Evolutionary conservation across 92 coral and sea anemone genomes (phyloP).

Genomic region (Phymanthus crucifer): DNA sequence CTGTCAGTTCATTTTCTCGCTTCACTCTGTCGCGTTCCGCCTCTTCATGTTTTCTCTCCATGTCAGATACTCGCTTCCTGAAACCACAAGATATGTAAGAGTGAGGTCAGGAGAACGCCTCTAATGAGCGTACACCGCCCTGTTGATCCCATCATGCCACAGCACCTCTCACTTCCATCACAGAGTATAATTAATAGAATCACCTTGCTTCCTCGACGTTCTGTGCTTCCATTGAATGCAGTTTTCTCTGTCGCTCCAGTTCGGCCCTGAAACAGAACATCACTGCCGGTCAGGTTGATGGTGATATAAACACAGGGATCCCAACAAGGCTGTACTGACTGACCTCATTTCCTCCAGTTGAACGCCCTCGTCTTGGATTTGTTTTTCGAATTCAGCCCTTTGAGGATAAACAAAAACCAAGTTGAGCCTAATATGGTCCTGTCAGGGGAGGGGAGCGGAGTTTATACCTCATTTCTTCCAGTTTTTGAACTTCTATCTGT

Average conservation of each 20-base stretch:
- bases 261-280: conserved; percentile 63
- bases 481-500: conserved; percentile 76
- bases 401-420: not conserved
- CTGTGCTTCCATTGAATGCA: conserved; percentile 88
- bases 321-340: not conserved
- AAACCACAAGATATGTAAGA: too few species aligned
- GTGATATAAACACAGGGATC: not conserved
- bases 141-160: too few species aligned
- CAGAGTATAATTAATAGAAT: not conserved
- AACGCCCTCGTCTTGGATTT: conserved; percentile 90
- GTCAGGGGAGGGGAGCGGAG: not conserved
- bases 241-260: conserved; percentile 88
- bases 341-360: conserved; percentile 97
- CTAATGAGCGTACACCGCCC: too few species aligned
- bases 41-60: conserved; percentile 75
- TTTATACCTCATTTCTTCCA: conserved; percentile 85
- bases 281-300: not conserved
- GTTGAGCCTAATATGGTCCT: not conserved
- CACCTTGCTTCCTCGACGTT: conserved; percentile 95
- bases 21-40: conserved; percentile 70
- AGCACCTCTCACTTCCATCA: not conserved
- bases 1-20: conserved; percentile 74
- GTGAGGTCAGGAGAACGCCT: too few species aligned
- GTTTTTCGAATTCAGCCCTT: conserved; percentile 90
- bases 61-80: conserved; percentile 81